Conservation (phyloP, 2,113 vertebrate genomes). For the Sciurus niger region DNA sequence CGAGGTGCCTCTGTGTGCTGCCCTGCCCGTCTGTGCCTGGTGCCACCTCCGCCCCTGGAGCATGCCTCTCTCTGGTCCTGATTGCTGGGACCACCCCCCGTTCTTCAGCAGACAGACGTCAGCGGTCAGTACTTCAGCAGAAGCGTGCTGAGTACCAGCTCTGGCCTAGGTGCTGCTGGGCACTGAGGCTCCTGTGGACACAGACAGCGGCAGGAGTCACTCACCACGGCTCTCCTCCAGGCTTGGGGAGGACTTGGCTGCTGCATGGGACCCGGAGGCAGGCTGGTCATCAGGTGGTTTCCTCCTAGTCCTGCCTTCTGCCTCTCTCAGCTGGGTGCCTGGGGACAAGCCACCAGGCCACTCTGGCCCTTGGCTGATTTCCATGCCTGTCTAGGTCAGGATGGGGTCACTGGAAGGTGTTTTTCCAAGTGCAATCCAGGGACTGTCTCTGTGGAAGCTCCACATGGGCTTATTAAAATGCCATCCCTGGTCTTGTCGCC, state of each 20-base stretch:
- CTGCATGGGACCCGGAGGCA: accelerated
- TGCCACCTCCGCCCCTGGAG: accelerated
- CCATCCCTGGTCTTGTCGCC: background rate
- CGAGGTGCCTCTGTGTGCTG: background rate
- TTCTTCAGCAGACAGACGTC: accelerated
- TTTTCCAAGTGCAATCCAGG: background rate
- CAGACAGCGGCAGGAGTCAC: background rate
- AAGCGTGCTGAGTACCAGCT: accelerated
- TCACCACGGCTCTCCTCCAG: accelerated
- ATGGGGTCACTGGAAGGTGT: background rate
- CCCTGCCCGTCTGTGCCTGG: background rate
- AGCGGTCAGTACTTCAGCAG: too few species aligned
- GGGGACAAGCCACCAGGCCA: accelerated
- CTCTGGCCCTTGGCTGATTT: too few species aligned
- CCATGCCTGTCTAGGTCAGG: background rate
- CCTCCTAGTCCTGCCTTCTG: background rate
- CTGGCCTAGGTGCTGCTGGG: too few species aligned
- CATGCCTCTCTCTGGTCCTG: background rate
- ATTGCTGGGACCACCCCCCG: accelerated
- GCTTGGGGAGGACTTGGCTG: background rate
- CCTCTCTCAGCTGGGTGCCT: background rate
- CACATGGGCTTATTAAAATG: background rate
- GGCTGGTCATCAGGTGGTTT: background rate
- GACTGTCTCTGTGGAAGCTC: accelerated
- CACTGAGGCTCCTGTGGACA: accelerated